Conservation (phyloP, 1,140 invertebrate species). For the Ptiloglossa arizonensis region DNA sequence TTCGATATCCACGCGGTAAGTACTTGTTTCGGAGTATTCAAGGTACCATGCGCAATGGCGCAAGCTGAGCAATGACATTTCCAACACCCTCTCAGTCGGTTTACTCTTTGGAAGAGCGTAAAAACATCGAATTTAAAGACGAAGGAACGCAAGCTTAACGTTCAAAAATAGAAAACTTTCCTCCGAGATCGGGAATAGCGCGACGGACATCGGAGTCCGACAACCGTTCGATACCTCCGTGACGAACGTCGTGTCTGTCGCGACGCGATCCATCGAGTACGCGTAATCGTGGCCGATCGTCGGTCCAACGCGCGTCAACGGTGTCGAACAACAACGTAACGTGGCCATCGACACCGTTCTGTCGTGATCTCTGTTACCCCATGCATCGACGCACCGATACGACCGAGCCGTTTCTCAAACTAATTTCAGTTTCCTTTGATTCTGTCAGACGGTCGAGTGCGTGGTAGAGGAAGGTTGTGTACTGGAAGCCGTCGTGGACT, state of each 20-base stretch:
- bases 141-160: constrained; percentile 21
- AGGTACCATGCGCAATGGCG: constrained; percentile 39
- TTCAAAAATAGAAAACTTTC: constrained; percentile 33
- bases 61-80: constrained; percentile 45
- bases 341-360: background rate
- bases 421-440: constrained; percentile 66
- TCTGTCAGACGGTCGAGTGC: constrained; percentile 79
- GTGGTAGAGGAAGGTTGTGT: constrained; percentile 74
- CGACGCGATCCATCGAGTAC: background rate
- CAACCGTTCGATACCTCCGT: background rate
- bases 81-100: constrained; percentile 37
- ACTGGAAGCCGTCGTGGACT: constrained; percentile 70
- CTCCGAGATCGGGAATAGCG: constrained; percentile 30
- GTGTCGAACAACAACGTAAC: background rate
- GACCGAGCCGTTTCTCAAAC: constrained; percentile 68
- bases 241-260: background rate
- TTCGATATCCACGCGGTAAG: background rate
- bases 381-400: background rate
- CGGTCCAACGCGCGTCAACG: background rate
- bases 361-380: background rate
- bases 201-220: constrained; percentile 1
- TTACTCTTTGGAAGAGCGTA: constrained; percentile 38
- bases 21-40: constrained; percentile 22
- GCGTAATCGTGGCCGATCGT: background rate
- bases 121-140: constrained; percentile 35